Conservation (phyloP, 2,888 invertebrate genomes). For the Empis stercorea region DNA sequence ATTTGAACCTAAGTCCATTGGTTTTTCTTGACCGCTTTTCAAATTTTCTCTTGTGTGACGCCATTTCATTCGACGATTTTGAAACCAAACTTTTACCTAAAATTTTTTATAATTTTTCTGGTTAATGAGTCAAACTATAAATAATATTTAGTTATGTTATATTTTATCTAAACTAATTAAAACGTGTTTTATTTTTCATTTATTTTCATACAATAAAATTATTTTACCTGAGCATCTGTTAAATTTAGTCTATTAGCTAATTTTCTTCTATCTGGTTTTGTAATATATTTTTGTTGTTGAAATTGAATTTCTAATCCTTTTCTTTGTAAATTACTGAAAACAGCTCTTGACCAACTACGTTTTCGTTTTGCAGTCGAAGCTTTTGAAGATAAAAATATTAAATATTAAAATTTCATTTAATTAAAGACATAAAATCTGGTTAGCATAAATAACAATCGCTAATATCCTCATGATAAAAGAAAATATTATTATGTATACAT, state of each 20-base stretch:
- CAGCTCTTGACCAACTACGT: slow-evolving; percentile 88
- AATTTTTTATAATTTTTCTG: slow-evolving; percentile 6
- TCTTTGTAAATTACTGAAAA: slow-evolving; percentile 88
- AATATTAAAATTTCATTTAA: not conserved
- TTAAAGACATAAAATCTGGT: slow-evolving; percentile 6
- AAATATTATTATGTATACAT: too few relatives aligned
- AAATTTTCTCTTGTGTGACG: slow-evolving; percentile 59
- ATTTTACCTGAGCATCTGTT: slow-evolving; percentile 77
- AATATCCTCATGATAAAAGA: too few relatives aligned
- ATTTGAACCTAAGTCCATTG: slow-evolving; percentile 12
- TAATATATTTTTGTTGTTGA: slow-evolving; percentile 90
- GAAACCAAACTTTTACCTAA: slow-evolving; percentile 88
- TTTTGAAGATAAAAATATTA: not conserved
- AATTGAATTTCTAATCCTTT: slow-evolving; percentile 87
- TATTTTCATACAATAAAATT: not conserved
- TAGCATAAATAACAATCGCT: slow-evolving; percentile 3
- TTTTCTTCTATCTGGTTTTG: slow-evolving; percentile 85
- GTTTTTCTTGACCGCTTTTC: slow-evolving; percentile 32
- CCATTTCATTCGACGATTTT: slow-evolving; percentile 82
- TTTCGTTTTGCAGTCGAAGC: slow-evolving; percentile 50
- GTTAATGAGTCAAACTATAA: too few relatives aligned
- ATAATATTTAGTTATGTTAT: too few relatives aligned
- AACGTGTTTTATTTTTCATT: too few relatives aligned
- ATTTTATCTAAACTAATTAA: too few relatives aligned
- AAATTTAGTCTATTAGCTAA: slow-evolving; percentile 82